A percentile compares a stretch with the other conserved stretches of the same genome.
These are phyloP conservation scores for Cephus rjabovi DNA, from an alignment of 2,888 invertebrate species.

Conservation along the genomic window DNA sequence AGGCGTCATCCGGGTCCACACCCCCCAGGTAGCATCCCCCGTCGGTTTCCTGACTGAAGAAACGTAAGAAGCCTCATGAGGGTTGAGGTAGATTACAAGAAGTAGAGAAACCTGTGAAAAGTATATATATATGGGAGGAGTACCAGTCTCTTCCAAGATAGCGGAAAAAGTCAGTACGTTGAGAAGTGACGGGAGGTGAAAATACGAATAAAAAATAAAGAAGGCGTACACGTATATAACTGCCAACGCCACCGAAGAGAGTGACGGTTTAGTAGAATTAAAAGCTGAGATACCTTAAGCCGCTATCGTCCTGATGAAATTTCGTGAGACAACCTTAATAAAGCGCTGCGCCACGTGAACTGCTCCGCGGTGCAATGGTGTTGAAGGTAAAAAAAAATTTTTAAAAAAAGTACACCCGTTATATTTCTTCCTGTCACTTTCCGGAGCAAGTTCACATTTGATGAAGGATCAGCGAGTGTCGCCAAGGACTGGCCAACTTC, in stretches of 20 bases:
- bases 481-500: not conserved
- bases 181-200: not conserved
- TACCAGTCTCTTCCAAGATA: not conserved
- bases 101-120: not conserved
- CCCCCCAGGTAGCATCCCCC: not conserved
- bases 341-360: not conserved
- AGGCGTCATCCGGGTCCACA: not conserved
- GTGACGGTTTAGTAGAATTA: slow-evolving; percentile 10
- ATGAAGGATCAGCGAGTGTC: not conserved
- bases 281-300: slow-evolving; percentile 37
- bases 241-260: slow-evolving; percentile 14
- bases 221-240: not conserved
- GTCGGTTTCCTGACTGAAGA: not conserved
- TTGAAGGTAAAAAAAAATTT: not conserved
- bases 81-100: not conserved
- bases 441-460: not conserved
- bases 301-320: slow-evolving; percentile 47
- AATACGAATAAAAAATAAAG: slow-evolving; percentile 3
- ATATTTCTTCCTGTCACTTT: not conserved
- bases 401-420: not conserved
- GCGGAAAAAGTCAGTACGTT: not conserved
- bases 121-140: not conserved
- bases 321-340: slow-evolving; percentile 33
- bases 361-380: not conserved
- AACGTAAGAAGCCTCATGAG: not conserved